These are phyloP conservation scores for Ahaetulla prasina DNA, from an alignment of 2,113 vertebrate genomes.

Conservation along the genomic window DNA sequence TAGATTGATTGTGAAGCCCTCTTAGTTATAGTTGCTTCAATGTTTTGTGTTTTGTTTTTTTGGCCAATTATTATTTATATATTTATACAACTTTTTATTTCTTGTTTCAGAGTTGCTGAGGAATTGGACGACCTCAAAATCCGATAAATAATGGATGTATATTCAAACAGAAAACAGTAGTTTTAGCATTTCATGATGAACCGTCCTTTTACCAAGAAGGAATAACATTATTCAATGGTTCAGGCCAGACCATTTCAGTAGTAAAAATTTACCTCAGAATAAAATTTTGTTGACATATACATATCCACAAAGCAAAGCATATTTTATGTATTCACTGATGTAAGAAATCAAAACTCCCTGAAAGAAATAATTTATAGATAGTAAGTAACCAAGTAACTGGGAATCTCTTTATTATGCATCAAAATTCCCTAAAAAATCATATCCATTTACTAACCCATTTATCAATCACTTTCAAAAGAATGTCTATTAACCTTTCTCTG, in stretches of 20 bases:
- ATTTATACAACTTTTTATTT: neutral
- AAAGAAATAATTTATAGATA: neutral
- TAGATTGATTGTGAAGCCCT: neutral
- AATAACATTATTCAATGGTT: neutral
- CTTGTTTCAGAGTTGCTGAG: neutral
- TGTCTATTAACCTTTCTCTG: neutral
- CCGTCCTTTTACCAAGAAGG: neutral
- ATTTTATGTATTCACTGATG: neutral
- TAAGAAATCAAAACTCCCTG: neutral
- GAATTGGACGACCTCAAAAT: neutral
- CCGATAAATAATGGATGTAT: neutral
- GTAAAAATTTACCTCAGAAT: neutral
- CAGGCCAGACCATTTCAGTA: conserved; percentile 8
- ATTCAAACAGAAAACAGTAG: neutral
- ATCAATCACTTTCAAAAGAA: neutral
- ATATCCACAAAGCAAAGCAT: neutral
- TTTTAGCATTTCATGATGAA: neutral
- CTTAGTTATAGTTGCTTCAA: neutral
- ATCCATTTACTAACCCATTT: neutral
- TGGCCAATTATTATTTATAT: neutral
- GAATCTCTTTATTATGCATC: neutral
- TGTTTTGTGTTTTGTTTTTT: neutral
- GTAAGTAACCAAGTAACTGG: neutral
- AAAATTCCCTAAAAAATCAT: neutral
- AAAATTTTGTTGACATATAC: neutral